Evolutionary conservation across 2,113 vertebrate species (phyloP).

Genomic region (Ovis canadensis): DNA sequence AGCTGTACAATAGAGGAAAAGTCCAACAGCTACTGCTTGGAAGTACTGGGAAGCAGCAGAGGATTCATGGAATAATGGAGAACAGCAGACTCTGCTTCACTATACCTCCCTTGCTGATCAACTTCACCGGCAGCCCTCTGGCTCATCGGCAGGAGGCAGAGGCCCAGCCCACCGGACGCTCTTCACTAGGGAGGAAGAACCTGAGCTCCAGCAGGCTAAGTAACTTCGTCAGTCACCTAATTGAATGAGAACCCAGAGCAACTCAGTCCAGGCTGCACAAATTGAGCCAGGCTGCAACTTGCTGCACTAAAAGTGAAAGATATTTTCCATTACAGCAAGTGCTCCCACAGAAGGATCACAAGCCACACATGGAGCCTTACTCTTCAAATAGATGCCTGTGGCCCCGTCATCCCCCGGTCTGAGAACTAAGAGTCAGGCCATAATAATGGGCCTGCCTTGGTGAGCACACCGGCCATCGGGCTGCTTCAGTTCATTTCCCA

Average conservation of each 20-base stretch:
- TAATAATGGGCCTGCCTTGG: conserved; percentile 54
- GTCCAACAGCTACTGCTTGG: not conserved
- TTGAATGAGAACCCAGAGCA: conserved; percentile 71
- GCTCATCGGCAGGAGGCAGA: not conserved
- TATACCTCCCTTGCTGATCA: not conserved
- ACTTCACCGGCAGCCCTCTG: not conserved
- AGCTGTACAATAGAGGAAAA: not conserved
- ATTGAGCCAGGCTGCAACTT: conserved; percentile 55
- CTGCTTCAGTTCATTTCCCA: conserved; percentile 65
- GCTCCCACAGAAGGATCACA: conserved; percentile 66
- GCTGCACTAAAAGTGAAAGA: conserved; percentile 68
- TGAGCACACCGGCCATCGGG: conserved; percentile 35
- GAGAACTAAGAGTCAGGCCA: conserved; percentile 20
- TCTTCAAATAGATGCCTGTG: conserved; percentile 59
- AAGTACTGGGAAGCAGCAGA: not conserved
- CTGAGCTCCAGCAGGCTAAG: conserved; percentile 36
- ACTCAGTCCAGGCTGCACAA: conserved; percentile 62
- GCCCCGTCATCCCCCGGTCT: conserved; percentile 28
- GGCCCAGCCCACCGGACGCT: not conserved
- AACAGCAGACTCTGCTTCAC: not conserved
- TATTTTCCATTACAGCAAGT: conserved; percentile 74
- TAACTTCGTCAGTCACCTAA: conserved; percentile 70
- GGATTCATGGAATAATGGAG: not conserved
- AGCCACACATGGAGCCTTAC: conserved; percentile 44
- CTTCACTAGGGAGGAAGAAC: not conserved